Evolutionary conservation across 2,888 invertebrate genomes (phyloP).

Genomic region (Napeogenes sylphis): DNA sequence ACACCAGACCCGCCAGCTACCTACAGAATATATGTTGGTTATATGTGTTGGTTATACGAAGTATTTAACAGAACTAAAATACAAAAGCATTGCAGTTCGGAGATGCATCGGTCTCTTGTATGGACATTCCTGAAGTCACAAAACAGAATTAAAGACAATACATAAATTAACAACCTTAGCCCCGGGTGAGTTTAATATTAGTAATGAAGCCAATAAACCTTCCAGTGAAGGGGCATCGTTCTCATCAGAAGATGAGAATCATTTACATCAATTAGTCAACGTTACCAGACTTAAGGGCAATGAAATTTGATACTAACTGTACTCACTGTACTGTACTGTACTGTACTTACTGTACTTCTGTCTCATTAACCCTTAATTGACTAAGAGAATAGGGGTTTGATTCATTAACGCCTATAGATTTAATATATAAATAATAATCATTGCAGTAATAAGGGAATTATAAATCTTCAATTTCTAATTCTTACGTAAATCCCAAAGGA

Average conservation of each 20-base stretch:
- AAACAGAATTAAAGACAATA: slow-evolving; percentile 9
- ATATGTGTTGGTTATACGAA: no score
- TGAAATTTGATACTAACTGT: slow-evolving; percentile 57
- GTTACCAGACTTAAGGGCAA: slow-evolving; percentile 51
- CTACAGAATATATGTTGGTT: no score
- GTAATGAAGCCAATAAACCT: slow-evolving; percentile 32
- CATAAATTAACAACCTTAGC: slow-evolving; percentile 13
- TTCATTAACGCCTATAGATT: slow-evolving; percentile 20
- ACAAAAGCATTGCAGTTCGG: no score
- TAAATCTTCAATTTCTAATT: slow-evolving; percentile 3
- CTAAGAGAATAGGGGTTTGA: slow-evolving; percentile 35
- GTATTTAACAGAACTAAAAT: no score
- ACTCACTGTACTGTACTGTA: slow-evolving; percentile 35
- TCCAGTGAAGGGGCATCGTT: slow-evolving; percentile 55
- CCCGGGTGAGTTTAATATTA: slow-evolving; percentile 16
- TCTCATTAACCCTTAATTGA: slow-evolving; percentile 49
- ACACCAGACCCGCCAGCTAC: no score
- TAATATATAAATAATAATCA: slow-evolving; percentile 10
- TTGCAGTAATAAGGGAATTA: not conserved
- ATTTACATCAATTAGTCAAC: slow-evolving; percentile 63
- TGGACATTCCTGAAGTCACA: not conserved
- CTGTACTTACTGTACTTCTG: slow-evolving; percentile 25
- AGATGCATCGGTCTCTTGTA: no score
- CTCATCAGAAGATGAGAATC: slow-evolving; percentile 53
- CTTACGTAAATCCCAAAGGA: no score